phyloP scores from a whole-genome alignment of 2,113 vertebrate genomes.

The Cyprinodon tularosa region DNA sequence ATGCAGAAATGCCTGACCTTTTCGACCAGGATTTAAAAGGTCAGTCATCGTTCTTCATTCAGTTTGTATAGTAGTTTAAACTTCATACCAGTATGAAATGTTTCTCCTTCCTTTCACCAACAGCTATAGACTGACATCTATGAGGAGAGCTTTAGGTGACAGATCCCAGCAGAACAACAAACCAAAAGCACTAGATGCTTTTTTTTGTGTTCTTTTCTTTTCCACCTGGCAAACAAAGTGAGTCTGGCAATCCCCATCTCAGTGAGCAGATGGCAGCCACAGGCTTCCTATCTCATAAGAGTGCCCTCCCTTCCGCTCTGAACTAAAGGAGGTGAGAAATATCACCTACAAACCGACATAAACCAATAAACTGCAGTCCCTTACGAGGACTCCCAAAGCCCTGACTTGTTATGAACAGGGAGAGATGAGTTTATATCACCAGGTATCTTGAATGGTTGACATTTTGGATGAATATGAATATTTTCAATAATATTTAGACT shows the following conservation, averaged over 20 bases:
- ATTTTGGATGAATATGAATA: neutral
- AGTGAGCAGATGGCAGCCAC: slow-evolving; percentile 76
- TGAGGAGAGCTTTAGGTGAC: slow-evolving; percentile 18
- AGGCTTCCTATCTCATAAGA: slow-evolving; percentile 61
- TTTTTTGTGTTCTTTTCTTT: slow-evolving; percentile 12
- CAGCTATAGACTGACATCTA: neutral
- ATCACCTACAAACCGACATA: slow-evolving; percentile 55
- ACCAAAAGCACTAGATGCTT: neutral
- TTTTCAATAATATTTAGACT: neutral
- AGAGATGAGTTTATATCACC: neutral
- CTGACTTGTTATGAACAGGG: slow-evolving; percentile 5
- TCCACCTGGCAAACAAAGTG: slow-evolving; percentile 53
- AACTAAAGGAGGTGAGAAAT: slow-evolving; percentile 66
- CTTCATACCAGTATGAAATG: neutral
- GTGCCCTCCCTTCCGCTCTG: slow-evolving; percentile 62
- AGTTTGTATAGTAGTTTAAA: neutral
- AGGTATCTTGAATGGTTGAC: neutral
- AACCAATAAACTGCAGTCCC: slow-evolving; percentile 7
- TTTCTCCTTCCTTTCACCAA: neutral
- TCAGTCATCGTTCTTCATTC: neutral
- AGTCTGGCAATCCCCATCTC: slow-evolving; percentile 46
- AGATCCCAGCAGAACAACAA: slow-evolving; percentile 22
- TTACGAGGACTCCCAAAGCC: neutral
- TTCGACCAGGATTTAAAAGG: neutral
- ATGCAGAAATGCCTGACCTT: neutral